Percentiles rank a stretch among this genome's conserved stretches.
phyloP scores from a whole-genome alignment of 2,888 invertebrate species.

The Hydraecia micacea region DNA sequence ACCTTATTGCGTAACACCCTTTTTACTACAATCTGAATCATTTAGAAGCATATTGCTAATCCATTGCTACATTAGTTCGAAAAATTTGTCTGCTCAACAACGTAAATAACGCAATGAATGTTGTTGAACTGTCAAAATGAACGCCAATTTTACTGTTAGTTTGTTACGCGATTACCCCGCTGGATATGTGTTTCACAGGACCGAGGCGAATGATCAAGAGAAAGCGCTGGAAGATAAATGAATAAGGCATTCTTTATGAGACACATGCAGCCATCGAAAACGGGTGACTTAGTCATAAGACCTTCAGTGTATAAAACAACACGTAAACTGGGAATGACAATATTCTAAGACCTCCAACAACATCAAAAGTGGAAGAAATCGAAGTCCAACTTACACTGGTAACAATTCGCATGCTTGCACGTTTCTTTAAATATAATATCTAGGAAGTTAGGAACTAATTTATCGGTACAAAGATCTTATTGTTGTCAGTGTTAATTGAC shows the following conservation, averaged over 20 bases:
- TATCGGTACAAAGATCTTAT: conserved; percentile 63
- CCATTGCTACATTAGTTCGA: no score
- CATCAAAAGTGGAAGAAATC: not conserved
- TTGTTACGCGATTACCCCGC: no score
- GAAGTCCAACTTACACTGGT: conserved; percentile 50
- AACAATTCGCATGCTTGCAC: conserved; percentile 65
- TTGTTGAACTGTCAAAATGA: no score
- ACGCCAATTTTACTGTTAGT: no score
- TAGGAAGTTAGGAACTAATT: conserved; percentile 74
- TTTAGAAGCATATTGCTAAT: not conserved
- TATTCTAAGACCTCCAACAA: not conserved
- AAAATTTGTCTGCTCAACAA: no score
- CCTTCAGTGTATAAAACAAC: conserved; percentile 19
- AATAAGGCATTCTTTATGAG: not conserved
- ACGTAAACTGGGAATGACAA: conserved; percentile 25
- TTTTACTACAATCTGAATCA: no score
- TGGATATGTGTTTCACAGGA: no score
- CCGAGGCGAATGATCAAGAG: not conserved
- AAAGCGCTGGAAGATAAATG: not conserved
- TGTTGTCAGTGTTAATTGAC: conserved; percentile 61
- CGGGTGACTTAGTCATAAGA: conserved; percentile 12
- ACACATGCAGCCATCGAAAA: conserved; percentile 4
- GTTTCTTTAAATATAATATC: conserved; percentile 59
- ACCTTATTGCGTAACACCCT: no score
- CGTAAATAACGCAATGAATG: no score